Conservation (phyloP, 2,113 vertebrate genomes). For the Euleptes europaea region DNA sequence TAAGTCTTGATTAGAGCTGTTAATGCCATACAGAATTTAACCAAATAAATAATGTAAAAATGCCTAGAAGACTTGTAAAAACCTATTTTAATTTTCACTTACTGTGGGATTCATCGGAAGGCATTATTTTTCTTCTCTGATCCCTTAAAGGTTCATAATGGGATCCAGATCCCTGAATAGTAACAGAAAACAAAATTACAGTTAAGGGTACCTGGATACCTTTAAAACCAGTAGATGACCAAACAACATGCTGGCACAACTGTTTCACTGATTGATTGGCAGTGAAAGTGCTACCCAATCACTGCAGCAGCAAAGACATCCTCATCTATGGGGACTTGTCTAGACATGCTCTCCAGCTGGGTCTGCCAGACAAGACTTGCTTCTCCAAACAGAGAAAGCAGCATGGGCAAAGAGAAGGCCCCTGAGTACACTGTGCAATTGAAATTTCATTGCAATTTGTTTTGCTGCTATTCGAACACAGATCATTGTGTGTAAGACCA, state of each 20-base stretch:
- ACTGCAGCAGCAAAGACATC: neutral
- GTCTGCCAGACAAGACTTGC: neutral
- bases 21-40: neutral
- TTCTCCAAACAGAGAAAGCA: neutral
- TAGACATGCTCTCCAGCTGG: neutral
- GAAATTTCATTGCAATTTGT: neutral
- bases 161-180: conserved; percentile 67
- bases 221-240: neutral
- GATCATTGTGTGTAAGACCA: neutral
- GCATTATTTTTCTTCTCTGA: conserved; percentile 66
- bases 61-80: conserved; percentile 1
- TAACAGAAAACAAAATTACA: neutral
- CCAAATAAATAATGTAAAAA: neutral
- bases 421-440: too few relatives aligned
- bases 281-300: neutral
- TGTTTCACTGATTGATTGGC: neutral
- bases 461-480: neutral
- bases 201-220: neutral
- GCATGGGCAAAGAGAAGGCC: neutral
- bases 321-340: neutral
- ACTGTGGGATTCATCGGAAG: conserved; percentile 70
- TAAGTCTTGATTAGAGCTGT: neutral
- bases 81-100: conserved; percentile 43
- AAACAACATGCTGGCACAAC: neutral
- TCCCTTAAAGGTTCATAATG: conserved; percentile 69